A percentile compares a stretch with the other conserved stretches of the same genome.
Evolutionary conservation across 2,888 invertebrate species (phyloP).

Genomic region (Spilarctia lutea): DNA sequence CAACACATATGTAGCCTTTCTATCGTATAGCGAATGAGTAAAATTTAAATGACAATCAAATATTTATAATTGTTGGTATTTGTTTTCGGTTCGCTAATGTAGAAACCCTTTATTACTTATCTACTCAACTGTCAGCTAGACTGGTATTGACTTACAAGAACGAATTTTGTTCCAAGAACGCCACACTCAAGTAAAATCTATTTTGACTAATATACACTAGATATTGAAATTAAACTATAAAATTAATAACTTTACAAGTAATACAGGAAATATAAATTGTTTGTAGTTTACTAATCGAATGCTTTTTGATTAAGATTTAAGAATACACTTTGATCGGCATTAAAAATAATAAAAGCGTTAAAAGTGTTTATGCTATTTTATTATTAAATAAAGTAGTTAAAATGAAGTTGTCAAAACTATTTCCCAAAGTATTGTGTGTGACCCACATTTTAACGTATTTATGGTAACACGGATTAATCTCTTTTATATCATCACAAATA

Average conservation of each 20-base stretch:
- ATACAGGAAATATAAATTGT: not conserved
- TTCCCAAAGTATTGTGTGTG: slow-evolving; percentile 48
- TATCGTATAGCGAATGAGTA: slow-evolving; percentile 69
- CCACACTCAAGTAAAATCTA: not conserved
- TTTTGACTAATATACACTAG: not conserved
- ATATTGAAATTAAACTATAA: not conserved
- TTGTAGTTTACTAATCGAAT: not conserved
- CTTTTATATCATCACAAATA: slow-evolving; percentile 75
- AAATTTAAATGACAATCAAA: slow-evolving; percentile 71
- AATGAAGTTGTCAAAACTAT: slow-evolving; percentile 44
- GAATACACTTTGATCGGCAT: not conserved
- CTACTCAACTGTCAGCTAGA: not conserved
- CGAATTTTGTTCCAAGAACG: not conserved
- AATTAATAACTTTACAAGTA: not conserved
- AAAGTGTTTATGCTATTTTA: slow-evolving; percentile 21
- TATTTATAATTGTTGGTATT: slow-evolving; percentile 64
- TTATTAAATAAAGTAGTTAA: slow-evolving; percentile 33
- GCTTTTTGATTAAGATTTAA: not conserved
- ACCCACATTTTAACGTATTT: slow-evolving; percentile 64
- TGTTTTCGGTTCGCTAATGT: slow-evolving; percentile 51
- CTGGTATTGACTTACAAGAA: not conserved
- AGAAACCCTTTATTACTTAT: slow-evolving; percentile 29
- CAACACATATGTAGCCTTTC: slow-evolving; percentile 67
- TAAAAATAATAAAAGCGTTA: slow-evolving; percentile 14
- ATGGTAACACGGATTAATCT: slow-evolving; percentile 73